Evolutionary conservation across 2,888 invertebrate genomes (phyloP).

Genomic region (Stegana nigrithorax): DNA sequence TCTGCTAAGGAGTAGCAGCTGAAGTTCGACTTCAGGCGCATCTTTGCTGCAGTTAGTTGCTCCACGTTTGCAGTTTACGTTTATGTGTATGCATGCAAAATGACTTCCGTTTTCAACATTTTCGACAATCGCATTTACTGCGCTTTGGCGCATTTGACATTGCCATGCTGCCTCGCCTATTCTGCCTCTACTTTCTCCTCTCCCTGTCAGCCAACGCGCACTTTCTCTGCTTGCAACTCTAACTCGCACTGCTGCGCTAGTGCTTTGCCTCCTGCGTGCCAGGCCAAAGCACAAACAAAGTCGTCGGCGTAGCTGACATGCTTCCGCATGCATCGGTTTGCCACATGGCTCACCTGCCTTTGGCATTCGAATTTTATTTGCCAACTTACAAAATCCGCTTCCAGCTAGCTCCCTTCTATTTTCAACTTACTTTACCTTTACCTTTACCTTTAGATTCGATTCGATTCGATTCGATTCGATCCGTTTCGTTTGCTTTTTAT

Average conservation of each 20-base stretch:
- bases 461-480: too few relatives aligned
- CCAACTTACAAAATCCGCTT: conserved; percentile 30
- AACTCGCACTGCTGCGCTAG: too few relatives aligned
- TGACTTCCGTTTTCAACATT: conserved; percentile 14
- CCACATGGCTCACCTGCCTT: not conserved
- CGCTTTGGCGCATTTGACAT: conserved; percentile 56
- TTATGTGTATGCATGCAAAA: conserved; percentile 22
- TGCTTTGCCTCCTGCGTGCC: too few relatives aligned
- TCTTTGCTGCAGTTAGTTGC: conserved; percentile 1
- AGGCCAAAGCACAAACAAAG: too few relatives aligned
- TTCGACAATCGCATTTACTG: conserved; percentile 40
- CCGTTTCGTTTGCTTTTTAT: too few relatives aligned
- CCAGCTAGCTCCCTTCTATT: too few relatives aligned
- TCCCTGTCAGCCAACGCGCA: too few relatives aligned
- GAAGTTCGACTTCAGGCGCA: conserved; percentile 4
- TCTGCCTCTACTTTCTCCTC: too few relatives aligned
- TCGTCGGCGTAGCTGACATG: not conserved
- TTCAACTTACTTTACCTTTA: not conserved
- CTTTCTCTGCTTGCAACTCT: too few relatives aligned
- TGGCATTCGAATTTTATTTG: conserved; percentile 5
- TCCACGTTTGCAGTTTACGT: conserved; percentile 12
- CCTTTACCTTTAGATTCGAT: not conserved
- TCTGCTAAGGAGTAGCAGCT: not conserved
- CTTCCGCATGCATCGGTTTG: not conserved
- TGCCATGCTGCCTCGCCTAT: conserved; percentile 60